These are phyloP conservation scores for Ammodramus savannarum DNA, from an alignment of 2,113 vertebrate species.

Conservation along the genomic window DNA sequence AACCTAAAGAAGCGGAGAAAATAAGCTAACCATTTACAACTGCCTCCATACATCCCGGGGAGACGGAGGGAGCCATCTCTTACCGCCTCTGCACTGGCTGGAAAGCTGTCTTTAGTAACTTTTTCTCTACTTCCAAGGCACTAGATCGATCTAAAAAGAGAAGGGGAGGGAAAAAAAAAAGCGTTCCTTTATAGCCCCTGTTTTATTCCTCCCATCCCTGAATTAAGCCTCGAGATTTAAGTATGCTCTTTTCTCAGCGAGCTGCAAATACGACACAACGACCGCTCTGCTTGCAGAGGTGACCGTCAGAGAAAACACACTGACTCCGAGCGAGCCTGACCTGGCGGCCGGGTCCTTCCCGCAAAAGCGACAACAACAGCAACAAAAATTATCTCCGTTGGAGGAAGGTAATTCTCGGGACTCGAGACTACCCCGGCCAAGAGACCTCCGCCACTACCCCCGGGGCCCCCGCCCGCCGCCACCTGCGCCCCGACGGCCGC, in stretches of 20 bases:
- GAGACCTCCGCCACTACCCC: background rate
- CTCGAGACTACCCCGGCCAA: background rate
- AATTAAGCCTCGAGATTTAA: background rate
- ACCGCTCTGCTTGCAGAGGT: background rate
- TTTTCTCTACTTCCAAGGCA: conserved; percentile 96
- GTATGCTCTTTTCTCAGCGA: background rate
- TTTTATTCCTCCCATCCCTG: background rate
- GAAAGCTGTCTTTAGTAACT: conserved; percentile 88
- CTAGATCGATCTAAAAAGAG: conserved; percentile 88
- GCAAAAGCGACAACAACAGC: background rate
- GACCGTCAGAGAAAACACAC: background rate
- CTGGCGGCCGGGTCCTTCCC: background rate
- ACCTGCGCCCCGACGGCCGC: background rate
- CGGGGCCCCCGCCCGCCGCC: background rate
- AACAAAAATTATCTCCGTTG: background rate
- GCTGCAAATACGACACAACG: background rate
- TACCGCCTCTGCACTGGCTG: conserved; percentile 87
- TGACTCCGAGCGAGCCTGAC: background rate
- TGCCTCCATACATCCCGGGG: conserved; percentile 2
- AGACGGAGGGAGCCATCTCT: conserved; percentile 72
- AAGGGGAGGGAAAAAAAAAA: conserved; percentile 39
- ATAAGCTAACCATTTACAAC: conserved; percentile 27
- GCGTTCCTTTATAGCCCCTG: conserved; percentile 28
- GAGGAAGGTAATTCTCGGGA: background rate
- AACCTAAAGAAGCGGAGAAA: background rate